A percentile compares a stretch with the other conserved stretches of the same genome.
Evolutionary conservation across 2,797 vertebrate genomes (phyloP).

Genomic region (Miichthys miiuy): DNA sequence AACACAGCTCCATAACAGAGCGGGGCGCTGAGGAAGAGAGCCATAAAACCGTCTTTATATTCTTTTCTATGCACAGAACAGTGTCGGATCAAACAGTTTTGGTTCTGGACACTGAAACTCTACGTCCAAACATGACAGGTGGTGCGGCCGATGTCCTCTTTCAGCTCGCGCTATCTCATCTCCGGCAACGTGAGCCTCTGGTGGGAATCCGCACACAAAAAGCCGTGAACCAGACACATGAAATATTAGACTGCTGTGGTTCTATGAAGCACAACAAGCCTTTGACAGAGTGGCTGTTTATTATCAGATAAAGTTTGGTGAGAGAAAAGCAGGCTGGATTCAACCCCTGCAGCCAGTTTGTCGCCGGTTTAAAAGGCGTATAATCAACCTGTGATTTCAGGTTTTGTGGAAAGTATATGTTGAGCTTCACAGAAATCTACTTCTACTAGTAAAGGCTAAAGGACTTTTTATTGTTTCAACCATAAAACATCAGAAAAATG

Average conservation of each 20-base stretch:
- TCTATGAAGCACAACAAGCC: not conserved
- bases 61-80: not conserved
- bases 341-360: slow-evolving; percentile 2
- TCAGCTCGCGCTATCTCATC: not conserved
- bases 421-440: not conserved
- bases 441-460: too few species aligned
- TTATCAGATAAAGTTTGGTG: not conserved
- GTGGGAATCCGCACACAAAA: slow-evolving; percentile 25
- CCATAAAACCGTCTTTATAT: not conserved
- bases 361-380: not conserved
- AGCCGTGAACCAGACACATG: not conserved
- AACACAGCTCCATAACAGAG: not conserved
- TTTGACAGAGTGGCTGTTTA: slow-evolving; percentile 8
- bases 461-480: too few species aligned
- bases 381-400: not conserved
- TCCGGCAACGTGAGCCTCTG: slow-evolving; percentile 36
- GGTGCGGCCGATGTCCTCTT: not conserved
- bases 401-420: too few species aligned
- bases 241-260: slow-evolving; percentile 19
- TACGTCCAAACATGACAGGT: not conserved
- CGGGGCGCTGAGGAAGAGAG: not conserved
- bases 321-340: not conserved
- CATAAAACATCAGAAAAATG: too few species aligned
- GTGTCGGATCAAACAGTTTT: not conserved
- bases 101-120: not conserved